Evolutionary conservation across 1,140 invertebrate species (phyloP), one percentile per base, ranked within the genome.

Genomic region (Contarinia nasturtii): DNA sequence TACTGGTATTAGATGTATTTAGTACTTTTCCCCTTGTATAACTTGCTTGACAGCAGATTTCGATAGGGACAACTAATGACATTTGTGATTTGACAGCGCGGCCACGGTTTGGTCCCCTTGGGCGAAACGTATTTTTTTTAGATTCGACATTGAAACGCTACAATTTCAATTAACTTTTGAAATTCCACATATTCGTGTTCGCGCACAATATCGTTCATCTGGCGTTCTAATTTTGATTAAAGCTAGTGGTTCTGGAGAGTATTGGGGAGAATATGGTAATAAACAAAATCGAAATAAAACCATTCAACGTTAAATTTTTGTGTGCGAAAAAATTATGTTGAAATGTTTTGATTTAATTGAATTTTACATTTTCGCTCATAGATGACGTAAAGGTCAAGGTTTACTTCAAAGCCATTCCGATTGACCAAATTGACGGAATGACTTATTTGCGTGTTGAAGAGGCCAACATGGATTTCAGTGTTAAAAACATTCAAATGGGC

Each of bases 181-280:
- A 52, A 81, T 86, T 51, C 82, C 82, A 10, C 78, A 74, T 59
- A 86, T 87, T 54, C 73, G 74, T 52, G 81, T 78, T 2, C 72
- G 68, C 50, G 81, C 82, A 0, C 73, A 77, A 49, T 87, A 86
- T 63, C 72, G 78, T 49, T 86, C 82, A 7, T 82, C 76, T 38
- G 83, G 83, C 22, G 73, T 82, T 3, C 66, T 87, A 27, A 75
- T 87, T 52, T 67, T 86, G 44, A 77, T 86, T 0, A 75, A 81
- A 53, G 82, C 83, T 14, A 80, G 79, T 10, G 82, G 82, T 3
- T 79, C 79, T 46, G 82, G 83, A 2, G 81, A 86, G 59, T 87
- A 86, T 60, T 87, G 82, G 82, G 83, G 83, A 33, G 80, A 85
- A 68, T 87, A 87, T 58, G 79, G 82, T 86, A 59, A 62, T 60